Evolutionary conservation across 2,113 vertebrate species (phyloP), one percentile per base, ranked within the genome.

Genomic region (Hippoglossus stenolepis): DNA sequence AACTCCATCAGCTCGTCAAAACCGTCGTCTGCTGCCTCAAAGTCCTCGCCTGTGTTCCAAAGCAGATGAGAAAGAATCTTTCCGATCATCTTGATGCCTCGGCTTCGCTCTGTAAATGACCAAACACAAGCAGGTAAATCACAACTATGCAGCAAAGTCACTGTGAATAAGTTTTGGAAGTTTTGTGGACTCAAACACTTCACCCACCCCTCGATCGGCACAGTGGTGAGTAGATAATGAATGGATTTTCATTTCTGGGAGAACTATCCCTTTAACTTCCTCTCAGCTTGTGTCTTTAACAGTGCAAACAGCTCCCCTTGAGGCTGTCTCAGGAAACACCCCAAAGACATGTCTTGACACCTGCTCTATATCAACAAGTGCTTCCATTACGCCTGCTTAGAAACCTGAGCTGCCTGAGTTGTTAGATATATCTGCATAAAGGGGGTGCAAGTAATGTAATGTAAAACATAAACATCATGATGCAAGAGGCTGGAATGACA

Each of bases 1-100:
- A 70, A 84, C 85, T 95, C 94, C 61, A 81, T 77, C 54, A 93
- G 80, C 14, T 93, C 69, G 40, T 90, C 86, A 1, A 47, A 79
- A 20, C 66, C 54, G 3, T 79, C 75, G 1, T 71, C 79, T 0
- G 28, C 68, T 0, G 23, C 70, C 28, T n/a, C 86, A 2, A 66
- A 35, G 35, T 82, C 87, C 26, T 85, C 87, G 0, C 70, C 80
- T 2, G 53, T 12, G 7, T 28, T 87, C 3, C 94, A 85, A 0
- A 94, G 84, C 31, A 95, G 75, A n/a, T 92, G 93, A 77, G 85
- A 85, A 18, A 94, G 73, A 17, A 94, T 67, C 85, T 88, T 95
- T 40, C 92, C 91, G 1, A 95, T 81, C 93, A 95, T 95, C 65
- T 82, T 77, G 5, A 20, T 2, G n/a, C n/a, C 24, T 78, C 8